These are phyloP conservation scores for Limnephilus marmoratus DNA, from an alignment of 2,888 invertebrate species.

Conservation along the genomic window DNA sequence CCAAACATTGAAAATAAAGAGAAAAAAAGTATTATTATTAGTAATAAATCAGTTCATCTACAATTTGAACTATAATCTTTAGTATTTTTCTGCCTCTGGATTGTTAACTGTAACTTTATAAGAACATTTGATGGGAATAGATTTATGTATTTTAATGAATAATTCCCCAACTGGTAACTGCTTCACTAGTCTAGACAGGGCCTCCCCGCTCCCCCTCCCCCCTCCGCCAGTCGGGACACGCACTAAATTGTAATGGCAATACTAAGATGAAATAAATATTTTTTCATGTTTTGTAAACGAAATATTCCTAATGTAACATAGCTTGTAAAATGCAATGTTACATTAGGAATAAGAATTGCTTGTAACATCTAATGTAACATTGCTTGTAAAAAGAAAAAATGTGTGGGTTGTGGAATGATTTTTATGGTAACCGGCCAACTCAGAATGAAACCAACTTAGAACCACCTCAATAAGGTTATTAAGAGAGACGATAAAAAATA, in stretches of 20 bases:
- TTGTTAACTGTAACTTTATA: not conserved
- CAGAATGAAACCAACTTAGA: no score
- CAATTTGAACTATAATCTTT: not conserved
- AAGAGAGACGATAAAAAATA: no score
- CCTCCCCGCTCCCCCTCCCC: not conserved
- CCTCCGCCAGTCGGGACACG: not conserved
- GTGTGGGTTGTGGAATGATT: no score
- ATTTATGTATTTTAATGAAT: not conserved
- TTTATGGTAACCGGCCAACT: no score
- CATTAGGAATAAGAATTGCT: no score
- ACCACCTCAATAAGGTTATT: no score
- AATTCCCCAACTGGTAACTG: not conserved
- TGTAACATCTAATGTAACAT: no score
- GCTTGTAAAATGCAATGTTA: no score
- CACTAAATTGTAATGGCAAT: not conserved
- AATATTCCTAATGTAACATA: no score
- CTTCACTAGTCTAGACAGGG: not conserved
- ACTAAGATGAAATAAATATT: no score
- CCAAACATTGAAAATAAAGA: not conserved
- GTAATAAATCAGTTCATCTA: not conserved
- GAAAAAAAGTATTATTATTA: not conserved
- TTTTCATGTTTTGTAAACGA: no score
- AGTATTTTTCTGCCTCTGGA: not conserved
- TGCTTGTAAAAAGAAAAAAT: no score
- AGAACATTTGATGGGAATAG: not conserved